Base-by-base conservation (phyloP, 2,113 vertebrate species). In the Drymodes brunneopygia region DNA sequence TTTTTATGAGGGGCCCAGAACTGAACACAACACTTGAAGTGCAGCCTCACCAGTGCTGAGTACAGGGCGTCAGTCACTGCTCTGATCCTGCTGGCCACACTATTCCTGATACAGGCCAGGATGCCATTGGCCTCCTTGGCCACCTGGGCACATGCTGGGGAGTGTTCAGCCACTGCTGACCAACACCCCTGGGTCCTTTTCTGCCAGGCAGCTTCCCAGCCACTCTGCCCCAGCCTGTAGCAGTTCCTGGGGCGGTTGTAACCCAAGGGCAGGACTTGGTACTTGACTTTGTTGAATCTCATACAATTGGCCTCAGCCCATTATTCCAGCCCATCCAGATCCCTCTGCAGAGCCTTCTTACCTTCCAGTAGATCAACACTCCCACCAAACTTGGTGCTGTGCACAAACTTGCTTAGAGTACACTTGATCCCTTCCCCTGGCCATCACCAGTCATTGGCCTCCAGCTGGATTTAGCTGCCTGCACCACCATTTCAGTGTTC, bases 1-100 rank as follows among this genome's bases (percentile, higher is more conserved):
- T 35, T 48, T 19, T 11, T 0, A 2, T 21, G 61, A 35, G 20
- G 10, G 15, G 8, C 42, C 20, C 20, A 50, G 1, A 54, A 25
- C 7, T 42, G 35, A 6, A 9, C 10, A 9, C 10, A 48, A 1
- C 12, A 1, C 21, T 31, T 2, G 4, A 85, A 0, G 4, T 42
- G 61, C 0, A 0, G 1, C 58, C 19, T 73, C 69, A 56, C 4
- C n/a, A 38, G 5, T 85, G 44, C 61, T 0, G 0, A 35, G 35
- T 2, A 21, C 29, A 13, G 25, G 4, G 38, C 15, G 2, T 5
- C 27, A 56, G 2, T 48, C 29, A 0, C 35, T 50, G 36, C 35
- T 31, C 21, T 57, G 35, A 1, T 42, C 50, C 51, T 75, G 60
- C 61, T 73, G 81, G 11, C 7, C 38, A 33, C 27, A 33, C 28